Percentiles rank a stretch among this genome's conserved stretches.
Conservation (phyloP, 2,888 invertebrate genomes). For the Chaetogeoica ovagalla region DNA sequence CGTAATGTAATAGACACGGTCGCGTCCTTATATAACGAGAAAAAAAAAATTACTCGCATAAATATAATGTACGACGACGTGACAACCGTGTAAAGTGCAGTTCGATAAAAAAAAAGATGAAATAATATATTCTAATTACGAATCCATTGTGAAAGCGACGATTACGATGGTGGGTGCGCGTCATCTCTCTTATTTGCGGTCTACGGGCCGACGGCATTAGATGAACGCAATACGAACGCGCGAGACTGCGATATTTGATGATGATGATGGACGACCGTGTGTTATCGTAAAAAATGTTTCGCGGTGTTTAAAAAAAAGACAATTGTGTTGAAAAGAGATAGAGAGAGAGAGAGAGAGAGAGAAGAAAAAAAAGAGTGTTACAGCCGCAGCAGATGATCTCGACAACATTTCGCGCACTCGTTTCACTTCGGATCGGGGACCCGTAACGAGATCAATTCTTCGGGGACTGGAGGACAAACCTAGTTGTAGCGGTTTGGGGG, state of each 20-base stretch:
- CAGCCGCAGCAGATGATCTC: constrained; percentile 1
- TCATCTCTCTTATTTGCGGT: constrained; percentile 47
- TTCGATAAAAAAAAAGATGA: constrained; percentile 4
- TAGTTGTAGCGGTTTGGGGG: no score
- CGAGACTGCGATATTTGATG: constrained; percentile 27
- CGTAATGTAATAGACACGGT: neutral
- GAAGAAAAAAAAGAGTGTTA: no score
- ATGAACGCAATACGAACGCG: constrained; percentile 16
- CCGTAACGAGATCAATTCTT: no score
- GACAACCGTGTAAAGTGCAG: constrained; percentile 7
- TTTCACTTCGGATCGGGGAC: constrained; percentile 17
- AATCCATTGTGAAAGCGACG: constrained; percentile 41
- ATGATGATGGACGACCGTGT: constrained; percentile 23
- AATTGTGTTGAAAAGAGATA: constrained; percentile 5
- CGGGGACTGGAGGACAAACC: no score
- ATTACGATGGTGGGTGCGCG: constrained; percentile 31
- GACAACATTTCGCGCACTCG: constrained; percentile 23
- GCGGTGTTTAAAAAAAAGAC: neutral
- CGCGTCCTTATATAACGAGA: constrained; percentile 3
- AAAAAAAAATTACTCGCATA: constrained; percentile 7
- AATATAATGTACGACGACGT: neutral
- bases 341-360: neutral
- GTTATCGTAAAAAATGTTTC: neutral
- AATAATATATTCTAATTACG: constrained; percentile 36
- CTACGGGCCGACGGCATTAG: constrained; percentile 24